Conservation (phyloP, 2,113 vertebrate genomes). For the Planiliza haematocheilus region DNA sequence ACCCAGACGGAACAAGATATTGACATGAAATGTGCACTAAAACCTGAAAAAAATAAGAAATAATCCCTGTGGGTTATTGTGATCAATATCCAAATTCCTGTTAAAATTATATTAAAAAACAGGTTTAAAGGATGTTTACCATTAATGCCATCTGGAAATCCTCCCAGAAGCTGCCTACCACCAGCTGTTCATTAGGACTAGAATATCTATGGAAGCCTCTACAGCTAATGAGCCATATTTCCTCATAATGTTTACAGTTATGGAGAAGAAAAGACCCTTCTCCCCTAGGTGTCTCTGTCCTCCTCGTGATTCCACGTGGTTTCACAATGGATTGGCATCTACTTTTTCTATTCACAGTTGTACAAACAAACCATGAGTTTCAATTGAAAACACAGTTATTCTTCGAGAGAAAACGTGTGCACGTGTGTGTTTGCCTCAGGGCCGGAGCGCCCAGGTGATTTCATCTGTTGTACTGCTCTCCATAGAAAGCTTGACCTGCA, state of each 20-base stretch:
- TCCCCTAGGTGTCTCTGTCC: background rate
- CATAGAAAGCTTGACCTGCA: slow-evolving; percentile 24
- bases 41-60: background rate
- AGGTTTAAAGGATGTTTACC: background rate
- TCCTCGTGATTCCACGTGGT: no score
- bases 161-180: background rate
- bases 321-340: slow-evolving; percentile 5
- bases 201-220: slow-evolving; percentile 15
- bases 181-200: slow-evolving; percentile 13
- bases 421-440: slow-evolving; percentile 4
- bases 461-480: background rate
- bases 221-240: slow-evolving; percentile 32
- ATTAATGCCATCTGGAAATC: background rate
- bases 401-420: slow-evolving; percentile 22
- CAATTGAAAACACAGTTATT: slow-evolving; percentile 14
- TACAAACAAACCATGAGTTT: background rate
- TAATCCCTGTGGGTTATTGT: background rate
- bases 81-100: no score
- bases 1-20: no score
- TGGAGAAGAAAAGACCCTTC: slow-evolving; percentile 4
- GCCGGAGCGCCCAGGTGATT: slow-evolving; percentile 26
- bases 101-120: no score
- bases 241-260: slow-evolving; percentile 15
- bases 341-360: background rate
- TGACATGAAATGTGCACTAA: background rate